These are phyloP conservation scores for Drosophila arizonae DNA, from an alignment of 1,140 invertebrate genomes.

Conservation along the genomic window DNA sequence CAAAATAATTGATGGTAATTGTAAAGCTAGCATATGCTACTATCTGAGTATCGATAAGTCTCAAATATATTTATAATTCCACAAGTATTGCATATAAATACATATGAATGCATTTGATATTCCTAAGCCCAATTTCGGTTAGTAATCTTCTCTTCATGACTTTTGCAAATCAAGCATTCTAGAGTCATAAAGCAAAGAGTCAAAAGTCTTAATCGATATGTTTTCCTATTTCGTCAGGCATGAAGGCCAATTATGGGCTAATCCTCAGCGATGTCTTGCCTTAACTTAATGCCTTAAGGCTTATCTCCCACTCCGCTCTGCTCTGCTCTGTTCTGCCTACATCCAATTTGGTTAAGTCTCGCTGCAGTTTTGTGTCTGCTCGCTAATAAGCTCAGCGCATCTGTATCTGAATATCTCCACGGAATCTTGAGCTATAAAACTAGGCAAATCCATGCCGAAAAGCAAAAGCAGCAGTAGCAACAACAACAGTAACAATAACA, in stretches of 20 bases:
- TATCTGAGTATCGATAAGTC: background rate
- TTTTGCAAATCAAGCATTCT: too few species aligned
- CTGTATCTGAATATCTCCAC: conserved; percentile 24
- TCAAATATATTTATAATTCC: background rate
- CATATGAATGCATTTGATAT: too few species aligned
- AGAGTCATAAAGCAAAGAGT: background rate
- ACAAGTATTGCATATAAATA: too few species aligned
- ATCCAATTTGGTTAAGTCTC: conserved; percentile 6
- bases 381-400: conserved; percentile 43
- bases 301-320: background rate
- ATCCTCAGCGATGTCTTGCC: background rate
- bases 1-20: conserved; percentile 33
- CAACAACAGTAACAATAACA: conserved; percentile 6
- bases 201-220: background rate
- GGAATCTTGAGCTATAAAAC: background rate
- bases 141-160: too few species aligned
- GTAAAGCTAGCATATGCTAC: background rate
- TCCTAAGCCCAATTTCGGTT: too few species aligned
- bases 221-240: background rate
- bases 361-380: conserved; percentile 21
- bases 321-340: background rate
- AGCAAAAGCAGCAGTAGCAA: background rate
- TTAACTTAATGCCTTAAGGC: conserved; percentile 12
- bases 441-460: conserved; percentile 15
- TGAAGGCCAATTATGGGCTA: conserved; percentile 9